Conservation (phyloP, 35 echinoderm and acorn worm genomes). For the Antedon bifida region DNA sequence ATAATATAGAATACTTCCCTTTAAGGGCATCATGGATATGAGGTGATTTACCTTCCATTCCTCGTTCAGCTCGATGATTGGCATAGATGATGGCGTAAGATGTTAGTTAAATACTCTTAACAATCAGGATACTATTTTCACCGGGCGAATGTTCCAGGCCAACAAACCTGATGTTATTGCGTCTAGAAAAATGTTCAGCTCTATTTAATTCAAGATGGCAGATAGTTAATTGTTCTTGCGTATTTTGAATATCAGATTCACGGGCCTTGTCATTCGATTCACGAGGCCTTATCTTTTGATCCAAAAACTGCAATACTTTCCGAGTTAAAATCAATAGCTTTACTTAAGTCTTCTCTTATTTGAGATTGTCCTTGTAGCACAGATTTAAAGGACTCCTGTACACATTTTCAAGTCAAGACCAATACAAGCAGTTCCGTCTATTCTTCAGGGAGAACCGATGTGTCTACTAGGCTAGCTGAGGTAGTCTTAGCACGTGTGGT, state of each 20-base stretch:
- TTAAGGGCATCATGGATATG: conserved; percentile 4
- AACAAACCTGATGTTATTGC: neutral
- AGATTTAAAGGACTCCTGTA: no score
- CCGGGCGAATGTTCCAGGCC: neutral
- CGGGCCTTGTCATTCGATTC: neutral
- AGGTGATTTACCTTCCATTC: neutral
- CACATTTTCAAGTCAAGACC: no score
- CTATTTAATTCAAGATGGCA: neutral
- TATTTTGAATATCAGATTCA: neutral
- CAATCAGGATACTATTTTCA: neutral
- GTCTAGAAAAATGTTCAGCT: neutral
- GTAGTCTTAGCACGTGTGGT: no score
- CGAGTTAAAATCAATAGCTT: neutral
- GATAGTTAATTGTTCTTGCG: neutral
- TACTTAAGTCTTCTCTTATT: neutral
- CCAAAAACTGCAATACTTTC: neutral
- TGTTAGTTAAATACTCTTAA: neutral
- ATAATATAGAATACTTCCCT: conserved; percentile 12
- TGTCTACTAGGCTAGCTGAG: no score
- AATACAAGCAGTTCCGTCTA: no score
- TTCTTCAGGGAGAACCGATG: no score
- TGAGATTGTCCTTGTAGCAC: neutral
- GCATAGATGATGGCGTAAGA: neutral
- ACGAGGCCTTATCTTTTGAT: neutral
- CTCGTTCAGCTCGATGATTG: conserved; percentile 15